Base-by-base conservation (phyloP, 2,113 vertebrate genomes). In the Eulemur macaco region DNA sequence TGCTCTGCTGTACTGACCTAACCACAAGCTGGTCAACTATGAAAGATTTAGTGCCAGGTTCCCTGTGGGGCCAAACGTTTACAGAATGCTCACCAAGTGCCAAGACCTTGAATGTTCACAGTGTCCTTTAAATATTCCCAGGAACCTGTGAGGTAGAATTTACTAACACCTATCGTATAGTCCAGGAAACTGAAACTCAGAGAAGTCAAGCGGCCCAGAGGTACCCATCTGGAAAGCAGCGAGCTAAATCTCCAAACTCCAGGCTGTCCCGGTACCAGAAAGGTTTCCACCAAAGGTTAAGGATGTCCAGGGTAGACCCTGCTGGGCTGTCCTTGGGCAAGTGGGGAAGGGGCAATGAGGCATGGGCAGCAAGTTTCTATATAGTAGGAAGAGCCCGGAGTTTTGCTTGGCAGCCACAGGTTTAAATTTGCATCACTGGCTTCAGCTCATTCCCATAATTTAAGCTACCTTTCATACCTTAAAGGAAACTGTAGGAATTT, bases 1-100 rank as follows among this genome's bases (percentile, higher is more conserved):
- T 92, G 68, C 71, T 76, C 45, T 25, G 74, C 64, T 47, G 74
- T 76, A 29, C 4, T 95, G 80, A 97, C 91, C 97, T 95, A 60
- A 95, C 74, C 71, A 94, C 93, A 27, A 96, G 27, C 74, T 92
- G 84, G 95, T 96, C 92, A 94, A 87, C 92, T 86, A 95, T 93
- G 84, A 97, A 96, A 84, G 88, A 97, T 96, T 90, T 84, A 68
- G 66, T 39, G 85, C 52, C 78, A 85, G 85, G 58, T 87, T 94
- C 93, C 97, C 96, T 54, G 54, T 20, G 66, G 94, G 69, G 86
- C 63, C 63, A 91, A 93, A 83, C 69, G 92, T 95, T 86, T 50
- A 45, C 52, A 73, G 74, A 93, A 89, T 37, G 17, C 42, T 97
- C 83, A 95, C 69, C 52, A 66, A 85, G 83, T 39, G 27, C 56